phyloP scores from a whole-genome alignment of 2,888 invertebrate genomes.

The Conomelus anceps region DNA sequence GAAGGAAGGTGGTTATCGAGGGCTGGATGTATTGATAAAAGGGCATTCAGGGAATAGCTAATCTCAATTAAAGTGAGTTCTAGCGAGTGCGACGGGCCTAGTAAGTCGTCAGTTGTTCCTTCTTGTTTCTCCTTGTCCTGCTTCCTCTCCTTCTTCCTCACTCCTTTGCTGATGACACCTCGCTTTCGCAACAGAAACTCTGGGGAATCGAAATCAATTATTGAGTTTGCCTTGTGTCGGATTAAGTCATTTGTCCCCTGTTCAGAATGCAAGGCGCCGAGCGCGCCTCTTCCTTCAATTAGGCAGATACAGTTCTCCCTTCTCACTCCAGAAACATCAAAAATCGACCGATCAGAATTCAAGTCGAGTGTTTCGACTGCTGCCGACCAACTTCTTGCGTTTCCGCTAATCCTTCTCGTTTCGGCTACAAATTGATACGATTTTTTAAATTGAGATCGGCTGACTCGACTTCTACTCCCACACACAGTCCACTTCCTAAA shows the following conservation, averaged over 20 bases:
- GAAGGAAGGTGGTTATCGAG: neutral
- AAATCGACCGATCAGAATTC: neutral
- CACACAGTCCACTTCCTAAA: neutral
- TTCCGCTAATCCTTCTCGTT: neutral
- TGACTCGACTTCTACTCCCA: neutral
- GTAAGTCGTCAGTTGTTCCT: too few relatives aligned
- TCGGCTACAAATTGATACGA: neutral
- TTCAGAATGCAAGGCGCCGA: slow-evolving; percentile 1
- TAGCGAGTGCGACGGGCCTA: too few relatives aligned
- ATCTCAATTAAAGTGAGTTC: neutral
- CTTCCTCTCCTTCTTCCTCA: neutral
- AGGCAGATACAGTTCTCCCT: neutral
- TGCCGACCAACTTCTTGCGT: neutral
- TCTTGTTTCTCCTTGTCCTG: too few relatives aligned
- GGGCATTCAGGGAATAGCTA: neutral
- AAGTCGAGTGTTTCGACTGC: neutral
- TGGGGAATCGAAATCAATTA: slow-evolving; percentile 13
- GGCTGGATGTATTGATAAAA: neutral
- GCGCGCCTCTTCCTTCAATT: slow-evolving; percentile 5
- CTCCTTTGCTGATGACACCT: neutral
- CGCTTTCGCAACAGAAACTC: neutral
- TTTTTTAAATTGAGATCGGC: neutral
- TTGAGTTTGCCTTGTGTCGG: slow-evolving; percentile 12
- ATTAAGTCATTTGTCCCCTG: slow-evolving; percentile 14
- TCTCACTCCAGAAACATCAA: neutral